Evolutionary conservation across 2,797 vertebrate genomes (phyloP), one percentile per base, ranked within the genome.

Genomic region (Staurois parvus): DNA sequence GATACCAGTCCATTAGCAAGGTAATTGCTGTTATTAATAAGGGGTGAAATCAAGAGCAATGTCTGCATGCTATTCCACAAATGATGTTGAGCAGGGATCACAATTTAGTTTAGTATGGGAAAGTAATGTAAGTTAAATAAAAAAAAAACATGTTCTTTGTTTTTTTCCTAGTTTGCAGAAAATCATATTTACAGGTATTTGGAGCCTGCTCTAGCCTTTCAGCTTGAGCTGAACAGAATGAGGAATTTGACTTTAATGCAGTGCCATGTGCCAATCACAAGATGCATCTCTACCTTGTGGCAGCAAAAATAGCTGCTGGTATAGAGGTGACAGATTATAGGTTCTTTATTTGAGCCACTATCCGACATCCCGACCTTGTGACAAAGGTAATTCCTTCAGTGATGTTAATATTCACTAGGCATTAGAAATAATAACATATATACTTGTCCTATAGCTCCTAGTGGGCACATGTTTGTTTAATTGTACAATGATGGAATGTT

Each of bases 221-320:
- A 99, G 92, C 93, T 99, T 90, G 98, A 99, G 93, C 95, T 99
- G 81, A 99, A 95, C 90, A 96, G 98, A 66, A 98, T 99, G 98
- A 95, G 96, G 29, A 99, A 98, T 99, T 99, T 1, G 95, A 96
- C 72, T 92, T 99, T 90, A 96, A 87, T 0, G 97, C 97, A 0
- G 92, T 99, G 72, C 97, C 98, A 72, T 98, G 97, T 0, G 96
- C 96, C 93, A 98, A 97, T 93, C 97, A 99, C 92, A 98, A 97
- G 93, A 99, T 99, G 98, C 97, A 99, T 56, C 95, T 98, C 3
- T 99, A 99, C 92, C 91, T 98, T 79, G 98, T 98, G 0, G 96
- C 97, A 0, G 97, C 98, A 89, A 96, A 89, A 37, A 97, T 97
- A 73, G 94, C 92, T 87, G 95, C 96, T 11, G 97, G 98, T 0